Evolutionary conservation across 1,140 invertebrate species (phyloP), one percentile per base, ranked within the genome.

Genomic region (Ips nitidus): DNA sequence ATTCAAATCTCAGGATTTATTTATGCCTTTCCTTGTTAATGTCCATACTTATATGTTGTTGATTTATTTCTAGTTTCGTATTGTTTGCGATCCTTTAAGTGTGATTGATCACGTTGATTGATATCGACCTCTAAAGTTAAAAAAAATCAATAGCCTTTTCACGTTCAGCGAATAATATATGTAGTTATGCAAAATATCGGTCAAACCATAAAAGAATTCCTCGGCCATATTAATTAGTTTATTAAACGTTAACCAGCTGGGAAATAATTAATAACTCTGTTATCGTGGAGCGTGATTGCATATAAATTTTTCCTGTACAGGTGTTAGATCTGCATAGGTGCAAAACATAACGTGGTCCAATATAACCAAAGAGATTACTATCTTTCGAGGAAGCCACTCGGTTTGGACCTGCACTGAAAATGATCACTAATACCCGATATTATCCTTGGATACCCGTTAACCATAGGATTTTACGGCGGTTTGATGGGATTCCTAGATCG

Each of bases 161-260:
- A 22, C 53, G 38, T 38, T 56, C 36, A 7, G 36, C 2, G 22
- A 22, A 62, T 62, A 62, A 50, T 8, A 50, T 50, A 50, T 22
- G 22, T 22, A 22, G 22, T 22, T 62, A 62, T 65, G 52, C 40
- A 53, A 65, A 65, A 65, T 65, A 52, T 65, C 52, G 52, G 52
- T 55, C 62, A 55, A 55, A 40, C 50, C 50, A 55, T 65, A 65
- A 40, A 38, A 65, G 22, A 42, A 65, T 65, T 52, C 50, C 52
- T 39, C 39, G 41, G 36, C 40, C 62, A 65, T 65, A 65, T 65
- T 65, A 65, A 65, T 65, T 65, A 55, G 50, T 65, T 52, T 65
- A 65, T 65, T 65, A 65, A 22, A 52, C 62, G 55, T 65, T 65
- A 52, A 55, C 62, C 50, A 65, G 60, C 60, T 63, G 62, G 38